Base-by-base conservation (phyloP, 2,888 invertebrate genomes). In the Synanthedon myopaeformis region DNA sequence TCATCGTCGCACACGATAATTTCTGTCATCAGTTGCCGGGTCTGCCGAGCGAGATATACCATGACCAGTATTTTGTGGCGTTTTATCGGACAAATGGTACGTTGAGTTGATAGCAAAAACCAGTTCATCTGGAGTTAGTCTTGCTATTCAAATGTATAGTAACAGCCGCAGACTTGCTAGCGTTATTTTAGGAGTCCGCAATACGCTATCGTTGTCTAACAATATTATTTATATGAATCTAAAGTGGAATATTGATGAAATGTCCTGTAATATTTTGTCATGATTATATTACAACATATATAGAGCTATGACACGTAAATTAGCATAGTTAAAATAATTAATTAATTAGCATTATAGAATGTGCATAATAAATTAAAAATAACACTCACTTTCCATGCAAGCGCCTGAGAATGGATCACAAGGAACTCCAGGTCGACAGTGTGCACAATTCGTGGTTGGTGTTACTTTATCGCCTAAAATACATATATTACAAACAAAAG, bases 321-420 rank as follows among this genome's bases (percentile, higher is more conserved):
- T 53, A 50, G 53, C 53, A 53, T 49, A n/a, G 53, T 53, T 53
- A 53, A 53, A 53, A 28, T 53, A 53, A 45, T 14, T 12, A 23
- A 41, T 19, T 41, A 12, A 41, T 50, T 49, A 49, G 28, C 41
- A 50, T 50, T 42, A 45, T 50, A 50, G 17, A 13, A 17, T 53
- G 14, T 28, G 45, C 45, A 45, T n/a, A 45, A 45, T 45, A 45
- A 45, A 45, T 13, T 45, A 13, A 6, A 45, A 45, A 35, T 35
- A 35, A 51, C 62, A 85, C 91, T 90, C 91, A 95, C 95, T 94
- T 91, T 93, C 92, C 73, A 93, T 91, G 79, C 95, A 96, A 60
- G 93, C 94, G 28, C 94, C 94, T 4, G 94, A 94, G 54, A 91
- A 89, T 19, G 92, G 92, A 76, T 95, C 93, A 68, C 95, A 96